Conservation (phyloP, 2,113 vertebrate genomes). For the Rhea americana region DNA sequence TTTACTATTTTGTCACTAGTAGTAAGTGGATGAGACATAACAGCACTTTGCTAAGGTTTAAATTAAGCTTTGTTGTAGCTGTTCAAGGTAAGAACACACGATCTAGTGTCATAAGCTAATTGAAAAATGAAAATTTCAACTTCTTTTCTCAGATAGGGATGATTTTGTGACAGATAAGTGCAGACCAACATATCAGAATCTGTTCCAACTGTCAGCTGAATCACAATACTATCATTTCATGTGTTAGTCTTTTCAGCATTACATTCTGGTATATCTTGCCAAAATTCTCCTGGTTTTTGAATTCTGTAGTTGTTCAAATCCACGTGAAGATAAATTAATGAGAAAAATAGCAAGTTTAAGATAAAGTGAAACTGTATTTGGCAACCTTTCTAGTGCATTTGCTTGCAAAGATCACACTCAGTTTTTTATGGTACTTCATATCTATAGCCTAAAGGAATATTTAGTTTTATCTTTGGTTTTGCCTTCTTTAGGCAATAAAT, state of each 20-base stretch:
- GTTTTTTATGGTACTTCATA: neutral
- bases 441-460: constrained; percentile 1
- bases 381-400: neutral
- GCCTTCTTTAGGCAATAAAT: neutral
- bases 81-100: neutral
- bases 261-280: neutral
- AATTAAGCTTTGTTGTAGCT: neutral
- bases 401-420: neutral
- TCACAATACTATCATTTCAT: neutral
- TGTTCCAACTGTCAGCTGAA: neutral
- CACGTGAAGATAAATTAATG: neutral
- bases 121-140: neutral
- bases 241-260: neutral
- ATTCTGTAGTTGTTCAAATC: neutral
- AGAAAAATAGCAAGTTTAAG: neutral
- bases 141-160: neutral
- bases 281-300: neutral
- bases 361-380: neutral
- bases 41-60: neutral
- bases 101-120: neutral
- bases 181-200: neutral
- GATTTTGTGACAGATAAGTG: neutral
- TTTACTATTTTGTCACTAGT: neutral
- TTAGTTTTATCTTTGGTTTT: neutral
- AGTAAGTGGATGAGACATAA: neutral